phyloP scores from a whole-genome alignment of 2,797 vertebrate species.

The Sebastes alutus region DNA sequence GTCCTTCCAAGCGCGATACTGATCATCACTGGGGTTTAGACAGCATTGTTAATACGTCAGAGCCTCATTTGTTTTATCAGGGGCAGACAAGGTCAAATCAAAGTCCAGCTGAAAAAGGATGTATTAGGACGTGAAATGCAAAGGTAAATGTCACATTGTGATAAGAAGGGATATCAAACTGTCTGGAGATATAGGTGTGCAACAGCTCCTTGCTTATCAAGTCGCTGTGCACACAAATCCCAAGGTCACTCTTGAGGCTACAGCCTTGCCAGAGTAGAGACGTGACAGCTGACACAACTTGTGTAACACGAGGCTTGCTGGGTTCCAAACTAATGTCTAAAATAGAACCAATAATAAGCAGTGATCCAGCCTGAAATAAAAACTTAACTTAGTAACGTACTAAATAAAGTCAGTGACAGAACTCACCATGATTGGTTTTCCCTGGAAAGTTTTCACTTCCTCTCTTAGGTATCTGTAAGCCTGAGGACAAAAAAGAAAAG shows the following conservation, averaged over 20 bases:
- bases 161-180: constrained; percentile 28
- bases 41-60: background rate
- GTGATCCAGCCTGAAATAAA: background rate
- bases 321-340: background rate
- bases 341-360: background rate
- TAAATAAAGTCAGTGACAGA: background rate
- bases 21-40: constrained; percentile 83
- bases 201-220: constrained; percentile 31
- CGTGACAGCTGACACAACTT: constrained; percentile 13
- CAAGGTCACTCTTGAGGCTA: constrained; percentile 35
- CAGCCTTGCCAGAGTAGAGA: background rate
- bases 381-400: background rate
- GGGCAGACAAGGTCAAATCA: constrained; percentile 6
- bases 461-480: constrained; percentile 96
- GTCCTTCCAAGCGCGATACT: constrained; percentile 86
- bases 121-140: background rate
- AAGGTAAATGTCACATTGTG: constrained; percentile 32
- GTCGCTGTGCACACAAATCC: constrained; percentile 25
- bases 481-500: constrained; percentile 69
- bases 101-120: constrained; percentile 7
- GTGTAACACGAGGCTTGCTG: background rate
- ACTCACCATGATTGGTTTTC: constrained; percentile 98
- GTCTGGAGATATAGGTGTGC: constrained; percentile 1
- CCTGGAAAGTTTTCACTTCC: constrained; percentile 99
- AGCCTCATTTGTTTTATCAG: background rate